phyloP scores from a whole-genome alignment of 2,888 invertebrate genomes.

The Hypena proboscidalis region DNA sequence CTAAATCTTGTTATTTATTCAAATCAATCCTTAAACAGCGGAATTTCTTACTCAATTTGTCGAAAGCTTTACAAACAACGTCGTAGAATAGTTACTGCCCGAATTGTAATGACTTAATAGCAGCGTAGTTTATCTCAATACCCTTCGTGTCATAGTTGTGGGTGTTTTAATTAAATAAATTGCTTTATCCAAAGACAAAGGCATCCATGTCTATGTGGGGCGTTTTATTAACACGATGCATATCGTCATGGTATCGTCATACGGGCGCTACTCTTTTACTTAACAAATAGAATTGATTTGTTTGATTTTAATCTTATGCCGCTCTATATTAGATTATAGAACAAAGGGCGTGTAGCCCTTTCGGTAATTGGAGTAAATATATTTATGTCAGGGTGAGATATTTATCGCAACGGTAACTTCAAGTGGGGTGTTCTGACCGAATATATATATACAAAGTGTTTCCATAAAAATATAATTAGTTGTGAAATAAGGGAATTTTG shows the following conservation, averaged over 20 bases:
- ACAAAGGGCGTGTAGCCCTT: slow-evolving; percentile 20
- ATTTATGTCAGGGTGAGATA: slow-evolving; percentile 5
- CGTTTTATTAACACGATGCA: slow-evolving; percentile 70
- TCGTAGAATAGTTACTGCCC: too few species aligned
- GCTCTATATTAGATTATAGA: slow-evolving; percentile 49
- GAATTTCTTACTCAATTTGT: too few species aligned
- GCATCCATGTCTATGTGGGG: slow-evolving; percentile 65
- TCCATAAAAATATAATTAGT: too few species aligned
- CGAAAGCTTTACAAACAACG: too few species aligned
- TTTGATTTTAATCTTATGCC: slow-evolving; percentile 71
- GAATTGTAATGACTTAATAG: slow-evolving; percentile 65
- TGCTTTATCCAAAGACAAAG: slow-evolving; percentile 82
- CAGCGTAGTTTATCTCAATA: slow-evolving; percentile 68
- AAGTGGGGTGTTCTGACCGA: too few species aligned
- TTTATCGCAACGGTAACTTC: slow-evolving; percentile 1
- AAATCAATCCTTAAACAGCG: too few species aligned
- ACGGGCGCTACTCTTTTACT: slow-evolving; percentile 76
- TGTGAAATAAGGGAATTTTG: too few species aligned
- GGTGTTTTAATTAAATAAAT: slow-evolving; percentile 83
- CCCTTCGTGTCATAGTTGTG: slow-evolving; percentile 52
- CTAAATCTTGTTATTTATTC: too few species aligned
- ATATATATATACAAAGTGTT: too few species aligned
- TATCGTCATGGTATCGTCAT: slow-evolving; percentile 72
- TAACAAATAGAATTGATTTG: slow-evolving; percentile 82
- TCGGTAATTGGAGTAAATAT: slow-evolving; percentile 15